A percentile compares a stretch with the other conserved stretches of the same genome.
phyloP scores from a whole-genome alignment of 2,113 vertebrate genomes.

The Zosterops lateralis region DNA sequence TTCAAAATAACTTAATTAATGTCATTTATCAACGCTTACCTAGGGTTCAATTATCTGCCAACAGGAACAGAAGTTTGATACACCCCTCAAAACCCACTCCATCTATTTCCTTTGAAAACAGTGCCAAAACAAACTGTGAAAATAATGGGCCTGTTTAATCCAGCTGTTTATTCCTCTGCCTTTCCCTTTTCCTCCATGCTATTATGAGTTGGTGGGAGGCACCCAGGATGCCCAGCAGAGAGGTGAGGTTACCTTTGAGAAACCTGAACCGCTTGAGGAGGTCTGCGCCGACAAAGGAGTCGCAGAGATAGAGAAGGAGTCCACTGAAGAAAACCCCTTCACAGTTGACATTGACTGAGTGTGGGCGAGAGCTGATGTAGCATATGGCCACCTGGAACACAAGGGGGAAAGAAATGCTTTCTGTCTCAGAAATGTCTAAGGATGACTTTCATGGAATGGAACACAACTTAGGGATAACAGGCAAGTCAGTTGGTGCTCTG shows the following conservation, averaged over 20 bases:
- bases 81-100: background rate
- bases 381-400: slow-evolving; percentile 87
- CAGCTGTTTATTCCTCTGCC: background rate
- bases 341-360: slow-evolving; percentile 90
- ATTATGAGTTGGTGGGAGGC: background rate
- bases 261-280: slow-evolving; percentile 93
- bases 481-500: background rate
- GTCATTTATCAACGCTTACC: background rate
- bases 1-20: background rate
- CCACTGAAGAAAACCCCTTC: slow-evolving; percentile 92
- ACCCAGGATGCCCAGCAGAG: background rate
- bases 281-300: slow-evolving; percentile 93
- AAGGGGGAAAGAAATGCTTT: background rate
- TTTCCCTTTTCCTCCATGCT: background rate
- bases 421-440: background rate
- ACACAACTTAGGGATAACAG: background rate
- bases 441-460: background rate
- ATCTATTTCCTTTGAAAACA: background rate
- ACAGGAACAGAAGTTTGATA: background rate
- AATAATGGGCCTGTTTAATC: background rate
- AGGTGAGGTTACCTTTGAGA: slow-evolving; percentile 85
- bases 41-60: background rate
- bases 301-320: slow-evolving; percentile 94
- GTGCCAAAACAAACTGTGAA: background rate
- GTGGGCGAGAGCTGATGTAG: slow-evolving; percentile 93